Evolutionary conservation across 2,888 invertebrate genomes (phyloP), one percentile per base, ranked within the genome.

Genomic region (Pocota personata): DNA sequence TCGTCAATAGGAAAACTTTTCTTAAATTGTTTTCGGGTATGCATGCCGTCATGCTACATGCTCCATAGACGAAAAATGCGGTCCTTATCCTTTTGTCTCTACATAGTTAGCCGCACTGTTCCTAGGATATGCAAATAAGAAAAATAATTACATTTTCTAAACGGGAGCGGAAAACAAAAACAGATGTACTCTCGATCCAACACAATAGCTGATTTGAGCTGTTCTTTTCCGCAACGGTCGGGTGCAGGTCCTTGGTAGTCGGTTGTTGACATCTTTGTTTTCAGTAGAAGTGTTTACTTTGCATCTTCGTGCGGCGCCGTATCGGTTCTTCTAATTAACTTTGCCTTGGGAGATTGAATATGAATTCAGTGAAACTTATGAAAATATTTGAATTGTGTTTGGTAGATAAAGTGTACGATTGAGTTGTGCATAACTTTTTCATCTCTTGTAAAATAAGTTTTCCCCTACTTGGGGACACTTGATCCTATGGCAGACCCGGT

Each of bases 71-170:
- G 43, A 57, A 43, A 37, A n/a, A 37, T 37, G 62, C 52, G 55
- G 58, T 67, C 24, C 76, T 76, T 76, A n/a, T n/a, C n/a, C n/a
- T n/a, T n/a, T 67, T 67, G 57, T 57, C 67, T 76, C 27, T 37
- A n/a, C n/a, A n/a, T n/a, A 58, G 76, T 67, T 76, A 58, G 10
- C 32, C 57, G 71, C 27, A 46, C 62, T 57, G 32, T 55, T 76
- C 35, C 35, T 57, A 46, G 46, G 55, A 67, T 48, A 76, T 76
- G 76, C 67, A 67, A 76, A 76, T 67, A 76, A 58, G 67, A 67
- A 55, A 76, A 76, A 76, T 76, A 76, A 76, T 67, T 76, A 76
- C 67, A 76, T 76, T 76, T 67, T 57, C 66, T 57, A 75, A 66
- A 75, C 43, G 57, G 46, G 30, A 67, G 55, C 32, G 24, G 67